Percentiles rank a stretch among this genome's conserved stretches.
Conservation (phyloP, 2,888 invertebrate species). For the Ischnura elegans region DNA sequence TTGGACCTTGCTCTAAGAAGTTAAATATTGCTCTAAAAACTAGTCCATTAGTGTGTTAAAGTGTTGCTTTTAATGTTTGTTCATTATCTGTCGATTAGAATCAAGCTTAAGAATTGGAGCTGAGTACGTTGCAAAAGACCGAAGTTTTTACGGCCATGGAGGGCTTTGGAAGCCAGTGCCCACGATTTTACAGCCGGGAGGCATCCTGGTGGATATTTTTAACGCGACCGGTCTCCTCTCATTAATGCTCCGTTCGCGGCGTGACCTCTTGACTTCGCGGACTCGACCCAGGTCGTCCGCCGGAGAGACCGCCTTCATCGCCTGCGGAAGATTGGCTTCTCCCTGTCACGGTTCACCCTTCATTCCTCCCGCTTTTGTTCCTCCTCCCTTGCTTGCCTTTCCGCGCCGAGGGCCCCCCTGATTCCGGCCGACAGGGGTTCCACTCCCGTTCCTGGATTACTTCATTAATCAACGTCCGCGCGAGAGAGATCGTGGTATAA, state of each 20-base stretch:
- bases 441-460: conserved; percentile 64
- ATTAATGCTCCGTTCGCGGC: background rate
- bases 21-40: too few species aligned
- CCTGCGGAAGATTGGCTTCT: background rate
- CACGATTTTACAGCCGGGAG: background rate
- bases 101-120: too few species aligned
- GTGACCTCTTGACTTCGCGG: background rate
- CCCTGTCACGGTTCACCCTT: background rate
- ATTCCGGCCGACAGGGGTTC: conserved; percentile 55
- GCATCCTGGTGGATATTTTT: background rate
- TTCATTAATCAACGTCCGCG: conserved; percentile 55
- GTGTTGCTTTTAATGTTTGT: too few species aligned
- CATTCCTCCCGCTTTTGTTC: background rate
- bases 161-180: background rate
- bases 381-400: background rate
- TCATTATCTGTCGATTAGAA: too few species aligned
- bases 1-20: too few species aligned
- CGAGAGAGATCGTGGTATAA: conserved; percentile 34
- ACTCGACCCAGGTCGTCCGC: background rate
- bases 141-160: background rate
- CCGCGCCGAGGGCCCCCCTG: background rate
- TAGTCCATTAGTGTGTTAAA: too few species aligned
- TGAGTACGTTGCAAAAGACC: too few species aligned
- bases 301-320: background rate
- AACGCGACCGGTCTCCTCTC: background rate